These are phyloP conservation scores for Arizona elegans DNA, from an alignment of 2,113 vertebrate genomes.

Conservation along the genomic window DNA sequence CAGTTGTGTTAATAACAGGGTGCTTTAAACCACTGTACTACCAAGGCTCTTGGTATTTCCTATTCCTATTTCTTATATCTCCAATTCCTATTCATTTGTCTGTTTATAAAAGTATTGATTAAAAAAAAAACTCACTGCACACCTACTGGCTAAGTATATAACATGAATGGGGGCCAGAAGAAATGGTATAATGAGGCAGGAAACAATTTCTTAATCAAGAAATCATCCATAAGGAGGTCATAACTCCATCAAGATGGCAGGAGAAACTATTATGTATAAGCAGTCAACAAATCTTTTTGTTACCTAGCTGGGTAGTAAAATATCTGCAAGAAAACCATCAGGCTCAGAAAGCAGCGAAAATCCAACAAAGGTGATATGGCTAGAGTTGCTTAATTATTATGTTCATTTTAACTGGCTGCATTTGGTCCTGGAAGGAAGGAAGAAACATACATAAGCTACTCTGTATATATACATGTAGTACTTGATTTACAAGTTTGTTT, in stretches of 20 bases:
- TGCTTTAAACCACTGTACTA: too few relatives aligned
- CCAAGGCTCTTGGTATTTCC: background rate
- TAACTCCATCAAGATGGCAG: background rate
- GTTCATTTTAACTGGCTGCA: background rate
- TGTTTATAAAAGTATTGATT: background rate
- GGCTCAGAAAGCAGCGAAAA: background rate
- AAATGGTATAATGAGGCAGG: background rate
- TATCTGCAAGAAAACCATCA: background rate
- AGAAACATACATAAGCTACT: background rate
- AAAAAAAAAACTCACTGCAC: background rate
- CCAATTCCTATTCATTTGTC: background rate
- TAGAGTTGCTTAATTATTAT: background rate
- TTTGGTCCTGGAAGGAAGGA: background rate
- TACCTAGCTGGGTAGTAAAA: background rate
- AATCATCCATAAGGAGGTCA: background rate
- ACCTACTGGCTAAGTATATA: background rate
- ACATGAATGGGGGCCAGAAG: background rate
- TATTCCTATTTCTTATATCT: background rate
- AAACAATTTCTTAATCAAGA: background rate
- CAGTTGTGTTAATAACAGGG: too few relatives aligned
- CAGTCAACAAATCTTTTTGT: background rate
- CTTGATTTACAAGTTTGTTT: background rate
- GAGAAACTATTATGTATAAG: background rate
- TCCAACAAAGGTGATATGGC: background rate
- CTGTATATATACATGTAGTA: background rate